Evolutionary conservation across 2,113 vertebrate genomes (phyloP).

Genomic region (Paratilapia polleni): DNA sequence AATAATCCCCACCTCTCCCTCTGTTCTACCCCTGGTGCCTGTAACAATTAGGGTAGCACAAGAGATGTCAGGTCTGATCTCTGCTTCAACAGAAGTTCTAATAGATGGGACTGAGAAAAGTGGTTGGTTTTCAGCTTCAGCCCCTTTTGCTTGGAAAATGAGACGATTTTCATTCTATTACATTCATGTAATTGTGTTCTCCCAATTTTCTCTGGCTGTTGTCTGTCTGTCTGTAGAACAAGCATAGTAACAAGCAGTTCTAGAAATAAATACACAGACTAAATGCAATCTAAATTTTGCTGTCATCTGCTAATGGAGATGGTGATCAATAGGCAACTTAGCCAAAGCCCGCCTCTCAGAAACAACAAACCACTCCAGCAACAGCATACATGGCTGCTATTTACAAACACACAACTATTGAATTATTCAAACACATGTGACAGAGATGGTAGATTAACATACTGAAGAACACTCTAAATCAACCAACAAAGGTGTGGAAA

Average conservation of each 20-base stretch:
- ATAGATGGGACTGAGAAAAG: not conserved
- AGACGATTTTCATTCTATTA: not conserved
- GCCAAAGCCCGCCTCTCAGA: constrained; percentile 10
- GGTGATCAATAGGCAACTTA: constrained; percentile 56
- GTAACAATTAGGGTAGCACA: constrained; percentile 31
- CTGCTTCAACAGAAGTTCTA: constrained; percentile 8
- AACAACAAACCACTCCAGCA: constrained; percentile 35
- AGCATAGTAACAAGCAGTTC: not conserved
- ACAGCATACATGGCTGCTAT: constrained; percentile 16
- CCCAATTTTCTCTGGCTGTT: too few relatives aligned
- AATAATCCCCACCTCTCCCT: not conserved
- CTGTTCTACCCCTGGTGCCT: constrained; percentile 8
- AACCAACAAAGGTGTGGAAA: constrained; percentile 27
- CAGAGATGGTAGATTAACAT: constrained; percentile 52
- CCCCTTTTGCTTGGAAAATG: not conserved
- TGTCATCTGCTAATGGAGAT: constrained; percentile 17
- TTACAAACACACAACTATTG: constrained; percentile 36
- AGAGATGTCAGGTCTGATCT: constrained; percentile 12
- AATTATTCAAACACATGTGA: constrained; percentile 60
- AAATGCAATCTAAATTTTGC: constrained; percentile 1
- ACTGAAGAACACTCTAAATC: constrained; percentile 54
- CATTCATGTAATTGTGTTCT: not conserved
- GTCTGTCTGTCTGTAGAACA: not conserved
- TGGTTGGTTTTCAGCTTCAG: not conserved
- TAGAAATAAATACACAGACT: not conserved